These are phyloP conservation scores for Nothura maculosa DNA, from an alignment of 2,797 vertebrate species.

Conservation along the genomic window DNA sequence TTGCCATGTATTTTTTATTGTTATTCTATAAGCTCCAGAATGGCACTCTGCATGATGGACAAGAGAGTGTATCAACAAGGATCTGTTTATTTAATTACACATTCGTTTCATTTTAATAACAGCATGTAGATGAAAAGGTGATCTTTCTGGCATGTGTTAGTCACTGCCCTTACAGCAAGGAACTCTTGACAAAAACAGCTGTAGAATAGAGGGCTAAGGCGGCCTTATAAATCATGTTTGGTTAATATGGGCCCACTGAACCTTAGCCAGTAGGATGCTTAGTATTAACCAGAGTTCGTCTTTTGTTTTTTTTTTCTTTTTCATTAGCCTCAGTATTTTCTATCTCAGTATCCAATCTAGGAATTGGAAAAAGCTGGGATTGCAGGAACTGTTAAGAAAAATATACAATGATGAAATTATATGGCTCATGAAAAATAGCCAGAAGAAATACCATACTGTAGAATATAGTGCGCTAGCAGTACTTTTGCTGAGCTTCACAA, in stretches of 20 bases:
- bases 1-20: neutral
- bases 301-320: neutral
- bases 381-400: neutral
- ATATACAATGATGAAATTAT: neutral
- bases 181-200: neutral
- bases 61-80: neutral
- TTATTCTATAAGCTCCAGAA: neutral
- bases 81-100: neutral
- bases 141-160: neutral
- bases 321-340: neutral
- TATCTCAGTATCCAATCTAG: neutral
- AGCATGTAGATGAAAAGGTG: neutral
- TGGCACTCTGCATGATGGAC: fast-evolving
- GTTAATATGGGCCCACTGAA: neutral
- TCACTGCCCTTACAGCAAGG: neutral
- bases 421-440: neutral
- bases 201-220: neutral
- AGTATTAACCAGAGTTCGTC: neutral
- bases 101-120: neutral
- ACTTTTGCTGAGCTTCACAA: neutral
- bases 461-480: neutral
- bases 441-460: neutral
- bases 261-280: neutral
- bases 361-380: neutral
- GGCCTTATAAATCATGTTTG: neutral